Evolutionary conservation across 2,888 invertebrate species (phyloP), one percentile per base, ranked within the genome.

Genomic region (Brenthis ino): DNA sequence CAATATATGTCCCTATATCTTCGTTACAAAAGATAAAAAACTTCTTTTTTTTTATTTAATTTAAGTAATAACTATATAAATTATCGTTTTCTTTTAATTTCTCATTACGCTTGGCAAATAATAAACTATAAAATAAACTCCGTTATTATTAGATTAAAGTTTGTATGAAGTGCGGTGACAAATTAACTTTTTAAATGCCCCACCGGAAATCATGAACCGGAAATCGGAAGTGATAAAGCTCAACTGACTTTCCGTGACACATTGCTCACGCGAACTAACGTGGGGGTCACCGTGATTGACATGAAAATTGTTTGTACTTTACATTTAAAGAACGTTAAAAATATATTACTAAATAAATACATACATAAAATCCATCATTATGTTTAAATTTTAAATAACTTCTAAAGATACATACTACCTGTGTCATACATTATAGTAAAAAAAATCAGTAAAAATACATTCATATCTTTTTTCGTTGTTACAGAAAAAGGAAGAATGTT

Each of bases 191-290:
- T 70, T 67, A 67, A 74, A 72, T 73, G 75, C 72, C 79, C 77
- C 79, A 79, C 79, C 81, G 84, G 85, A 88, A 88, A 85, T 80
- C 83, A 79, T 76, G 68, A 76, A 77, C 84, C 85, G 92, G 91
- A 92, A 89, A 83, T 90, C 75, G 88, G 85, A 88, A 89, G 91
- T 89, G 92, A 91, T 93, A 91, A 85, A 89, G 88, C 87, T 89
- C 89, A 89, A 89, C 88, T 88, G 90, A 88, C 88, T 88, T 87
- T 84, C 80, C 81, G 82, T 81, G 80, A 77, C 83, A 80, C 75
- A 77, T 79, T 80, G 82, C 86, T 85, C 90, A 90, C 90, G 92
- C 90, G 78, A 89, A 75, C 55, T 64, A 37, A 16, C 24, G 55
- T 20, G 51, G 66, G 66, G 69, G 72, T 63, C 47, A 43, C 20